Percentiles rank a stretch among this genome's conserved stretches.
Conservation (phyloP, 2,888 invertebrate species). For the Andrena marginata region DNA sequence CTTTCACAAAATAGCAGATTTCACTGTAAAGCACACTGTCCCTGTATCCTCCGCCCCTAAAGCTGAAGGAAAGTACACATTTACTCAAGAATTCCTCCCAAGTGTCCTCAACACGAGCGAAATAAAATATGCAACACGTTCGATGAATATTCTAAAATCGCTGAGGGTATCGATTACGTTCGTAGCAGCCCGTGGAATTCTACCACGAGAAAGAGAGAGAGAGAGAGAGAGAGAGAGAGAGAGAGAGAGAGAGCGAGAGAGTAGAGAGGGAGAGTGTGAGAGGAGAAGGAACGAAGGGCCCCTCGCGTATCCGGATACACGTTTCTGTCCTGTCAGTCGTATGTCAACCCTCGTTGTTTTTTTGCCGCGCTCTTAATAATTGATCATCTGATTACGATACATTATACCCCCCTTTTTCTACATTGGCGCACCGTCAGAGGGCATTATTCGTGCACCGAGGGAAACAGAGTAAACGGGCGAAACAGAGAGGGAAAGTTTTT, state of each 20-base stretch:
- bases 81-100: neutral
- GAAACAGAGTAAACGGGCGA: slow-evolving; percentile 60
- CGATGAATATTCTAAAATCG: slow-evolving; percentile 25
- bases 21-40: too few species aligned
- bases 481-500: slow-evolving; percentile 80
- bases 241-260: slow-evolving; percentile 9
- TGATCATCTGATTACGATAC: slow-evolving; percentile 85
- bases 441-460: slow-evolving; percentile 79
- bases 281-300: slow-evolving; percentile 49
- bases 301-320: slow-evolving; percentile 70
- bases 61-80: neutral
- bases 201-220: slow-evolving; percentile 7
- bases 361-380: slow-evolving; percentile 84
- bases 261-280: slow-evolving; percentile 16
- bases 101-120: neutral
- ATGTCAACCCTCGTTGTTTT: slow-evolving; percentile 85
- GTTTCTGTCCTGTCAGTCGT: slow-evolving; percentile 76
- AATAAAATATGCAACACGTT: neutral
- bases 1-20: too few species aligned
- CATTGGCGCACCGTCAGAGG: slow-evolving; percentile 68
- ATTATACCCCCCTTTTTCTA: slow-evolving; percentile 78
- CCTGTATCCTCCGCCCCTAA: too few species aligned
- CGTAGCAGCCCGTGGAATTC: slow-evolving; percentile 27
- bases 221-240: slow-evolving; percentile 45
- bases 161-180: slow-evolving; percentile 32